A percentile compares a stretch with the other conserved stretches of the same genome.
Conservation (phyloP, 2,797 vertebrate species). For the Chaetophractus vellerosus region DNA sequence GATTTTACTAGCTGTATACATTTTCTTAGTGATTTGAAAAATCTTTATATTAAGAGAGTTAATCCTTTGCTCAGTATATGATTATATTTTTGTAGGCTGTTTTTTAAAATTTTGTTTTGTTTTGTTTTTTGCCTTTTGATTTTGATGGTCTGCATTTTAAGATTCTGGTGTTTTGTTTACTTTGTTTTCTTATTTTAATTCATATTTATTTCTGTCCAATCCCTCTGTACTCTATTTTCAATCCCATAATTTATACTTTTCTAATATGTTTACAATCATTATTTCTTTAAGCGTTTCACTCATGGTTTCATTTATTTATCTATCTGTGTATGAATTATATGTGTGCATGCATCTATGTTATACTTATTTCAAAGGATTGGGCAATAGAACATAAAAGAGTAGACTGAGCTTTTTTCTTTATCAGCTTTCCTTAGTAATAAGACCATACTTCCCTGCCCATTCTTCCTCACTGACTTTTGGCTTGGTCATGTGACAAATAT, state of each 20-base stretch:
- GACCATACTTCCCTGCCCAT: too few species aligned
- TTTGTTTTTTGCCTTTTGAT: background rate
- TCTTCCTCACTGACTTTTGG: too few species aligned
- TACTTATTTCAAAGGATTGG: too few species aligned
- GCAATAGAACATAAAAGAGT: too few species aligned
- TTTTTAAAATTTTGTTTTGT: background rate
- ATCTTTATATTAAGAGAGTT: background rate
- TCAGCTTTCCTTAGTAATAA: too few species aligned
- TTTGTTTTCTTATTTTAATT: background rate
- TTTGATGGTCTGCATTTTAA: slow-evolving; percentile 2
- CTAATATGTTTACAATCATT: background rate
- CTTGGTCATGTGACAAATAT: too few species aligned
- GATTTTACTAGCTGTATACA: background rate
- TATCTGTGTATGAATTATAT: too few species aligned
- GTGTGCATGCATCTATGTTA: too few species aligned
- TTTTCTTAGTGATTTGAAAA: background rate
- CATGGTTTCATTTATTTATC: too few species aligned
- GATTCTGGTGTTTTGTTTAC: background rate
- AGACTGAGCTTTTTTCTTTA: too few species aligned
- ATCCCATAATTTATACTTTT: background rate
- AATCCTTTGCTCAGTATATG: background rate
- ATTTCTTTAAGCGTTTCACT: too few species aligned
- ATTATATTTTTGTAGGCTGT: background rate
- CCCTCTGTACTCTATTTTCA: background rate
- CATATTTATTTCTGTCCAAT: background rate